These are phyloP conservation scores for Prionace glauca DNA, from an alignment of 2,797 vertebrate species.

Conservation along the genomic window DNA sequence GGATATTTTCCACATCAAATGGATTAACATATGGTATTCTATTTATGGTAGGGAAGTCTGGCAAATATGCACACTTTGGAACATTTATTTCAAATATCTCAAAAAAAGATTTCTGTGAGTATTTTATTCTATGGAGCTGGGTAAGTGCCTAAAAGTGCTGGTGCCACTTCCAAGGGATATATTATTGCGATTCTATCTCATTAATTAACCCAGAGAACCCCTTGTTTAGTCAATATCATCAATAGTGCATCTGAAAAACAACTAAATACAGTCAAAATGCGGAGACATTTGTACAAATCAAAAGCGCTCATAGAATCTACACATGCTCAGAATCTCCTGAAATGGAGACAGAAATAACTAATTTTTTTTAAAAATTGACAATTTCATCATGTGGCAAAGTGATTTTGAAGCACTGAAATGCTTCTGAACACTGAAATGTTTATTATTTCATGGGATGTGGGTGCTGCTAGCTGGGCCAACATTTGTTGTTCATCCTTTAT, in stretches of 20 bases:
- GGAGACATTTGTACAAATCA: neutral
- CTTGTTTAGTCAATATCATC: neutral
- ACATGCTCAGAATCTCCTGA: neutral
- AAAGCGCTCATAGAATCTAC: neutral
- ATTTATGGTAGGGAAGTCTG: neutral
- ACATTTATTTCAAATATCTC: constrained; percentile 20
- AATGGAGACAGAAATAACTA: neutral
- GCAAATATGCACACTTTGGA: neutral
- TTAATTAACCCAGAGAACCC: neutral
- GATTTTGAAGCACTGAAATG: neutral
- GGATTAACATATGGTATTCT: constrained; percentile 12
- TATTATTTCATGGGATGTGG: neutral
- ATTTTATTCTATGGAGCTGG: neutral
- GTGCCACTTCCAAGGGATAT: no score
- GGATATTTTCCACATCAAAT: constrained; percentile 33
- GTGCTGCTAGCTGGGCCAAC: no score
- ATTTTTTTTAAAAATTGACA: no score
- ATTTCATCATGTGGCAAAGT: neutral
- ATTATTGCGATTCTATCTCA: neutral
- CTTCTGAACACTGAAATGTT: neutral
- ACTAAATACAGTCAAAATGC: neutral
- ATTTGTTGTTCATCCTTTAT: neutral
- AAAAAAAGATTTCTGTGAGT: neutral
- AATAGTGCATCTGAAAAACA: neutral
- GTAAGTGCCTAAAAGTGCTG: no score